Evolutionary conservation across 2,888 invertebrate genomes (phyloP).

Genomic region (Anthophora plumipes): DNA sequence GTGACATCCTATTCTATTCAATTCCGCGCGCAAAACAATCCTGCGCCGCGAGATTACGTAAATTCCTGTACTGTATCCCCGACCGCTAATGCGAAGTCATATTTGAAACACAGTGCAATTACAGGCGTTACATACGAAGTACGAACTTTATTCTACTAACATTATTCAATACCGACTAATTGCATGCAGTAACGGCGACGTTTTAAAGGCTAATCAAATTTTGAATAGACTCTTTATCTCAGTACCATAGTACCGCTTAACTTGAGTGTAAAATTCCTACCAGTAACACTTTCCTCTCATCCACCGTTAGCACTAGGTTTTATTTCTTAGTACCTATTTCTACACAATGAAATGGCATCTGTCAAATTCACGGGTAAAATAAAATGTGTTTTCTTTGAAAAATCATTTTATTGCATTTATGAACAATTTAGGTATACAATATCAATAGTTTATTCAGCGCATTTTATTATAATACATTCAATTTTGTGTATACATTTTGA

Average conservation of each 20-base stretch:
- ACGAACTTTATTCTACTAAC: background rate
- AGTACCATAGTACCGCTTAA: background rate
- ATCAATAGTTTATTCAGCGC: too few relatives aligned
- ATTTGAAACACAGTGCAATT: constrained; percentile 14
- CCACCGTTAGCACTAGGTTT: too few relatives aligned
- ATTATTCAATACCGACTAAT: background rate
- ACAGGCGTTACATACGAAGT: background rate
- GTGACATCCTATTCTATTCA: constrained; percentile 46
- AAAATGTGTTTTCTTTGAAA: too few relatives aligned
- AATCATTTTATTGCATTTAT: too few relatives aligned
- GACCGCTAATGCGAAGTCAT: constrained; percentile 11
- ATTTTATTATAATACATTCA: too few relatives aligned
- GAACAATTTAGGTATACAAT: too few relatives aligned
- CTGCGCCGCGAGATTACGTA: constrained; percentile 20
- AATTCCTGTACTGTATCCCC: constrained; percentile 16
- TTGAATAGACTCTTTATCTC: background rate
- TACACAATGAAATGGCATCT: too few relatives aligned
- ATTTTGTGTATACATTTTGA: too few relatives aligned
- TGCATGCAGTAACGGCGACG: background rate
- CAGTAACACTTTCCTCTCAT: too few relatives aligned
- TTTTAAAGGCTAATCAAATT: constrained; percentile 1
- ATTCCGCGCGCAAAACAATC: constrained; percentile 28
- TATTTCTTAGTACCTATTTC: too few relatives aligned
- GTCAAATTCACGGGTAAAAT: too few relatives aligned
- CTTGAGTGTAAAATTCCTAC: too few relatives aligned